A percentile compares a stretch with the other conserved stretches of the same genome.
phyloP scores from a whole-genome alignment of 2,113 vertebrate species.

The Indicator indicator region DNA sequence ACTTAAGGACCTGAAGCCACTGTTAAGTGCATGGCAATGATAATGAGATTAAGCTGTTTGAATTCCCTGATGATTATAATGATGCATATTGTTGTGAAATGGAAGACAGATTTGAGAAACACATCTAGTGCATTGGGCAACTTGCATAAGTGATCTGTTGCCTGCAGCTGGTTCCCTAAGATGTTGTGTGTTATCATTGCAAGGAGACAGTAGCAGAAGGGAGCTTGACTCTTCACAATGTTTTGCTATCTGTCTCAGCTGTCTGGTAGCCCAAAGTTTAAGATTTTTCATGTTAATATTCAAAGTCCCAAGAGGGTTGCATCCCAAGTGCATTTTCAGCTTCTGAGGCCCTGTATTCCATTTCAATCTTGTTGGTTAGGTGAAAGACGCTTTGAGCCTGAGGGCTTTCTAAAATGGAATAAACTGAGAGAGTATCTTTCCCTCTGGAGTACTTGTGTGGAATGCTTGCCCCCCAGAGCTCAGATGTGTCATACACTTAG shows the following conservation, averaged over 20 bases:
- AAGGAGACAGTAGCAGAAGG: not conserved
- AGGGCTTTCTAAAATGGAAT: slow-evolving; percentile 21
- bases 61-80: not conserved
- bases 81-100: not conserved
- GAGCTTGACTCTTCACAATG: not conserved
- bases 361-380: not conserved
- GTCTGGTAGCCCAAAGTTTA: not conserved
- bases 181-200: not conserved
- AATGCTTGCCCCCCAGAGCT: not conserved
- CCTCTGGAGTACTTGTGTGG: not conserved
- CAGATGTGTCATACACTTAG: not conserved
- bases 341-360: not conserved
- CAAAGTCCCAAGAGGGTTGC: not conserved
- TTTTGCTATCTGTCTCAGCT: not conserved
- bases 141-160: not conserved
- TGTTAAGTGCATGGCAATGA: not conserved
- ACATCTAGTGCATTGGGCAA: not conserved
- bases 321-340: slow-evolving; percentile 4
- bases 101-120: not conserved
- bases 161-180: not conserved
- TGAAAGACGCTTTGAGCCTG: not conserved
- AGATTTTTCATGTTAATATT: slow-evolving; percentile 1
- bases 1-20: not conserved
- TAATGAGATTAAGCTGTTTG: not conserved
- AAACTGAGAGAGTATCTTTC: not conserved